Base-by-base conservation (phyloP, 2,797 vertebrate species). In the Acipenser ruthenus region DNA sequence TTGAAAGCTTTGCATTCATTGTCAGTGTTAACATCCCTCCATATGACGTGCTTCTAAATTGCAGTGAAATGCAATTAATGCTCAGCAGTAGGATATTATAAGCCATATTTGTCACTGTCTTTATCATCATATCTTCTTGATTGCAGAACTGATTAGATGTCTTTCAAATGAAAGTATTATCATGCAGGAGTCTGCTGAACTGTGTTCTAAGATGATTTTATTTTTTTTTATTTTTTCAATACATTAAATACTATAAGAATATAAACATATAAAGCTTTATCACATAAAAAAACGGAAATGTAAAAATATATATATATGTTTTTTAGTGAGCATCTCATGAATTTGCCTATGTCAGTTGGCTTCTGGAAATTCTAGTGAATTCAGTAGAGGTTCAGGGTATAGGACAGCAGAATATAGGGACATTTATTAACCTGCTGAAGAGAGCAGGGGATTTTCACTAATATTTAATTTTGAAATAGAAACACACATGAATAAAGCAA, bases 71-170 rank as follows among this genome's bases (percentile, higher is more conserved):
- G 81, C 82, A 89, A 87, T 88, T 86, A 87, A 83, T 80, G 78
- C 53, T 63, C 74, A 83, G 74, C 84, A 81, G 80, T 76, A 67
- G 83, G 85, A 85, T 77, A 81, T 83, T 87, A 86, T 85, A 81
- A 79, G 80, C 76, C 78, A 79, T 82, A 87, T 86, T 86, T 87
- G 82, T 88, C 83, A 84, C 83, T 83, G 84, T 85, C 78, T 78
- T 80, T 70, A 78, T 82, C 72, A 73, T 76, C 78, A 76, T 69
- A 71, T 74, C 75, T 74, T 62, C 77, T 78, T 86, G 85, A 87
- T 87, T 86, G 76, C 76, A 65, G 71, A 79, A 71, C 78, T 86
- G 84, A 87, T 85, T 84, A 74, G 73, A 76, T 23, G 10, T 50
- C 52, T 70, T 65, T 65, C 11, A 65, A 63, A 15, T 15, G 49